Evolutionary conservation across 2,888 invertebrate species (phyloP).

Genomic region (Ctena decussata): DNA sequence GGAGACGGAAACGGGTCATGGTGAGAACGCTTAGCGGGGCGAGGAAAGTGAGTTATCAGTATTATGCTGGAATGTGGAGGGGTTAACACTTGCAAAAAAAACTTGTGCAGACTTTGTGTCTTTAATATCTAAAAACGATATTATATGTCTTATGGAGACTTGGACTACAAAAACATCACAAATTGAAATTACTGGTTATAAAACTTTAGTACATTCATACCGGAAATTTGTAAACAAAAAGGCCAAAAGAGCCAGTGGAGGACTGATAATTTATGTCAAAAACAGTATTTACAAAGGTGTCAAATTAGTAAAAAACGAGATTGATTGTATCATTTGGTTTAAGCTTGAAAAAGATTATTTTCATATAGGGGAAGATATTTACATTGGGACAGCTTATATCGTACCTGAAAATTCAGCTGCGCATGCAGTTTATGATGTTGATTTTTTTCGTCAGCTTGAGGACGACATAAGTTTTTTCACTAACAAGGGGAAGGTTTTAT

Average conservation of each 20-base stretch:
- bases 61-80: neutral
- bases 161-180: neutral
- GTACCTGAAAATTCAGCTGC: slow-evolving; percentile 16
- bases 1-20: too few species aligned
- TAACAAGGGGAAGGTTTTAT: neutral
- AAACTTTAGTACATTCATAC: neutral
- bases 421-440: neutral
- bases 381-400: slow-evolving; percentile 14
- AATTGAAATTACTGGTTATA: neutral
- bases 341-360: neutral
- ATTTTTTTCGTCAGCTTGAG: neutral
- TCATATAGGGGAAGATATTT: neutral
- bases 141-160: neutral
- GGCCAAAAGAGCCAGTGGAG: neutral
- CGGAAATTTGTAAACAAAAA: neutral
- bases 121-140: neutral
- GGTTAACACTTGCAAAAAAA: neutral
- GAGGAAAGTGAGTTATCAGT: neutral
- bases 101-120: neutral
- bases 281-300: neutral
- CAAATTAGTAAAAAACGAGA: neutral
- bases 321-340: neutral
- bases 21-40: neutral
- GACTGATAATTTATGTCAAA: neutral
- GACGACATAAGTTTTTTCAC: slow-evolving; percentile 20